Base-by-base conservation (phyloP, 2,113 vertebrate species). In the Urocolius indicus region DNA sequence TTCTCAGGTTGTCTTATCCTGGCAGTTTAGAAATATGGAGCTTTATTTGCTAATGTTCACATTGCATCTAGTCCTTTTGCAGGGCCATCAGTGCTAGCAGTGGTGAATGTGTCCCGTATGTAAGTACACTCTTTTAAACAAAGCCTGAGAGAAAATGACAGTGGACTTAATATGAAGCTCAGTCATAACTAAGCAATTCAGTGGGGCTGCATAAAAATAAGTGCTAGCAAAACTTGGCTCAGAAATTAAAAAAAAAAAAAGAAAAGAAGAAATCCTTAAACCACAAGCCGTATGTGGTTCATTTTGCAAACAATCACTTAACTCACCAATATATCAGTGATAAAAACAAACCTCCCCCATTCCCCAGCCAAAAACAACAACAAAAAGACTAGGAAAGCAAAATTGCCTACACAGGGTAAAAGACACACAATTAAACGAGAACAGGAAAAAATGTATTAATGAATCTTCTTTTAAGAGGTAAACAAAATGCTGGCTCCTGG, bases 391-490 rank as follows among this genome's bases (percentile, higher is more conserved):
- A 72, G 61, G 67, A 94, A 92, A 92, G 55, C 38, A 93, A 49
- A 95, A 96, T 84, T 95, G 76, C 58, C 66, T 83, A 57, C 8
- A 13, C 67, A 48, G 87, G 14, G 46, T 80, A 88, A 96, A 72
- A 0, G 2, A 55, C 34, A 80, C 69, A 69, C 78, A 89, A 93
- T 88, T 71, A 94, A 95, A 90, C 71, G 18, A 55, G 51, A 91
- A 46, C 29, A 46, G 92, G 79, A 84, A 95, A 95, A 92, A 96
- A 89, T 77, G 84, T 32, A 95, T 88, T 96, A 96, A 97, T 92
- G 88, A 84, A 86, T 57, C 76, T 84, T 84, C 83, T 43, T 89
- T 62, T 30, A 76, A 67, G 91, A 87, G 71, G 79, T 76, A 92
- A 95, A 96, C 94, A 93, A 89, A 81, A 63, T 27, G 18, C 38